These are phyloP conservation scores for Leucoraja erinaceus DNA, from an alignment of 2,113 vertebrate species.

Conservation along the genomic window DNA sequence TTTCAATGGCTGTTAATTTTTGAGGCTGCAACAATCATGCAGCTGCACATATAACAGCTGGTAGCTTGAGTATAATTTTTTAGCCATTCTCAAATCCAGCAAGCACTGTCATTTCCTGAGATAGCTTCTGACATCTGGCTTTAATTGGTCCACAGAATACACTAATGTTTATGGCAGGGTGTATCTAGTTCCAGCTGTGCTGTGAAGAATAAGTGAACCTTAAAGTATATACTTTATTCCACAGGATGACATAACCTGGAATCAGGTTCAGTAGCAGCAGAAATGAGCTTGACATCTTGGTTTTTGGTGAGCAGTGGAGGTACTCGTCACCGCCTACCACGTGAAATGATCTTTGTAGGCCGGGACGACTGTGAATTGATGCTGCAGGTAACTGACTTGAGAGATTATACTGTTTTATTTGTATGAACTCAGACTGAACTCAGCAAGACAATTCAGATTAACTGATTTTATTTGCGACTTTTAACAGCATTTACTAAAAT, in stretches of 20 bases:
- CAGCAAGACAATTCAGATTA: background rate
- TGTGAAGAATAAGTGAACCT: constrained; percentile 45
- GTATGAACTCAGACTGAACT: background rate
- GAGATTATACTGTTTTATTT: background rate
- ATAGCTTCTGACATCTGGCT: constrained; percentile 55
- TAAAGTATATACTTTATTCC: constrained; percentile 44
- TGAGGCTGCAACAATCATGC: constrained; percentile 38
- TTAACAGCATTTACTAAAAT: background rate
- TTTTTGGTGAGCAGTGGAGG: constrained; percentile 98
- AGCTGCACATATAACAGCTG: constrained; percentile 48
- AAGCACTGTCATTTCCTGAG: constrained; percentile 57
- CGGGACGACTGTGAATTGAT: constrained; percentile 98
- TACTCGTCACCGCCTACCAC: constrained; percentile 88
- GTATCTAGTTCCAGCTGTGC: constrained; percentile 42
- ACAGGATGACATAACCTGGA: constrained; percentile 80
- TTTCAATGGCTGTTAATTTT: background rate
- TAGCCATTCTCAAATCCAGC: constrained; percentile 49
- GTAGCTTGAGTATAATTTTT: constrained; percentile 47
- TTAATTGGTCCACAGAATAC: constrained; percentile 45
- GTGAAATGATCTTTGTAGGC: constrained; percentile 98
- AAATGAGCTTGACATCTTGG: constrained; percentile 98
- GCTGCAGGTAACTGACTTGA: constrained; percentile 77
- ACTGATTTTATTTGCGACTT: background rate
- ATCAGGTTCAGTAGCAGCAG: constrained; percentile 62
- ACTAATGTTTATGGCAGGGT: constrained; percentile 41